A percentile compares a stretch with the other conserved stretches of the same genome.
Conservation (phyloP, 2,797 vertebrate genomes). For the Furcifer pardalis region DNA sequence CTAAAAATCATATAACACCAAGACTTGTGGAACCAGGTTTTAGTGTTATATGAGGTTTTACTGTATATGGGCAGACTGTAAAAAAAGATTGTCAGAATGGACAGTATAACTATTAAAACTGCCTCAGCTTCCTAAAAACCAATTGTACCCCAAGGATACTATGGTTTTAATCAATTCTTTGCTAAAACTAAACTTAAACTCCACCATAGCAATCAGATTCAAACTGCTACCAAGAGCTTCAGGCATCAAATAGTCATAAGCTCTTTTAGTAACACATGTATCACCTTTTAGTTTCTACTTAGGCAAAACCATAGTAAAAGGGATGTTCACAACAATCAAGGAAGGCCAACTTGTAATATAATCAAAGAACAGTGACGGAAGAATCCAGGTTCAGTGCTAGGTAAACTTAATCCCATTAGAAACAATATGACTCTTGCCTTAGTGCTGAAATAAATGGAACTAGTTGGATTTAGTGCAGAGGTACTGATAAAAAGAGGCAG, state of each 20-base stretch:
- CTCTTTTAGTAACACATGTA: background rate
- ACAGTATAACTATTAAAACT: background rate
- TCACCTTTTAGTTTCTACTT: background rate
- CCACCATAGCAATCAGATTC: background rate
- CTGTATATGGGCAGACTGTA: background rate
- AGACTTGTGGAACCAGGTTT: too few relatives aligned
- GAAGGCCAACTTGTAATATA: background rate
- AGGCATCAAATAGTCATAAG: background rate
- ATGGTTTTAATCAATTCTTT: background rate
- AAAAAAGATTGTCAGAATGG: background rate
- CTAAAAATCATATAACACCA: too few relatives aligned
- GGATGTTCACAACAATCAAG: background rate
- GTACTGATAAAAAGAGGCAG: background rate
- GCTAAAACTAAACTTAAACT: background rate
- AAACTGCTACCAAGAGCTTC: background rate
- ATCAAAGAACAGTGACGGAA: background rate
- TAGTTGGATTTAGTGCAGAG: background rate
- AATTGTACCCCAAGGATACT: background rate
- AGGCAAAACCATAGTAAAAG: background rate
- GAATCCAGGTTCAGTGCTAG: too few relatives aligned
- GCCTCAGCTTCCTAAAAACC: background rate
- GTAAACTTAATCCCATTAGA: too few relatives aligned
- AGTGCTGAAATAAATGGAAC: too few relatives aligned
- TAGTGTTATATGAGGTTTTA: too few relatives aligned
- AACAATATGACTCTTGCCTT: too few relatives aligned